Evolutionary conservation across 2,888 invertebrate species (phyloP), one percentile per base, ranked within the genome.

Genomic region (Trichopria drosophilae): DNA sequence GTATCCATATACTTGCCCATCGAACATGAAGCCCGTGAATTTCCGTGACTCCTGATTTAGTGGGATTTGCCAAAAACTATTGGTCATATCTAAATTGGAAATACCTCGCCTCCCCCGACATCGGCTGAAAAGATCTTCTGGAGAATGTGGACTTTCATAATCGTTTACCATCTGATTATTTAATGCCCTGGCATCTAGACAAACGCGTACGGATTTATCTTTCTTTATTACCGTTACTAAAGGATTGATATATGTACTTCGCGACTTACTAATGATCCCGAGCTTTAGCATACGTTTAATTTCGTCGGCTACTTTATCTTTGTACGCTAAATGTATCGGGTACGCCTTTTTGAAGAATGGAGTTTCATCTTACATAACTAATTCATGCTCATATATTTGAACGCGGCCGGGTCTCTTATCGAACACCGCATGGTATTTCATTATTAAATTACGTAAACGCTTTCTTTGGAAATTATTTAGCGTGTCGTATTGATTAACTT

Each of bases 41-140:
- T n/a, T n/a, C n/a, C n/a, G n/a, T n/a, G n/a, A n/a, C 31, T 16
- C 6, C 12, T 12, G 2, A 36, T 45, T 6, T 45, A 62, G 23
- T 0, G 58, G 55, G 0, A 61, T 46, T 22, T 61, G 59, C 62
- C 59, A 61, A 20, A 60, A 62, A 12, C 60, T 60, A 6, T 37
- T 46, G 0, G 41, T 51, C 18, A 62, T 7, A 47, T 61, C 59
- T 1, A 62, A 13, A 4, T 44, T 51, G 0, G 55, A 53, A 20
- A 57, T 52, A 7, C 20, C 42, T 2, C 23, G 15, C 4, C 16
- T 23, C 9, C 41, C 34, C 40, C 15, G 19, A 23, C 48, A 61
- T 40, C 35, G 29, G n/a, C 6, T 51, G 50, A n/a, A 50, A 56
- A 0, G n/a, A 50, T 16, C 4, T 40, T 57, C 46, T 18, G 51